Base-by-base conservation (phyloP, 1,140 invertebrate genomes). In the Drosophila teissieri region DNA sequence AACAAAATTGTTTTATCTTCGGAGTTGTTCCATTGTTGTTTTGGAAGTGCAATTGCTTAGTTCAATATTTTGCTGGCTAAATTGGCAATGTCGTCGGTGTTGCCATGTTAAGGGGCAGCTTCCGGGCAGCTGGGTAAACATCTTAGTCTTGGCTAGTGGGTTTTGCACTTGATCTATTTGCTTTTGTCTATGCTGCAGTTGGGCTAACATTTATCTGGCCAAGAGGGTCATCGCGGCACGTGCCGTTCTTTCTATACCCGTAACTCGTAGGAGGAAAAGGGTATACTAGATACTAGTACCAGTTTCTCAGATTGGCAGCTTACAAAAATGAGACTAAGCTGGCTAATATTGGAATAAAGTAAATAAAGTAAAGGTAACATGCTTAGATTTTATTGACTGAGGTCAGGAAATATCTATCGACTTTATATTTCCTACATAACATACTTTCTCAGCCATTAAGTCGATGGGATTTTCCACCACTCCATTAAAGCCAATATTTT, bases 71-170 rank as follows among this genome's bases (percentile, higher is more conserved):
- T 22, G 12, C 4, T 48, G 45, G 6, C 11, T 7, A 49, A 24
- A 46, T 14, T 22, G 15, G 10, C 22, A 40, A 5, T 19, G 0
- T 7, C 15, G 4, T 17, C n/a, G 39, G 10, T 39, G 17, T 48
- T 48, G 2, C 7, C 27, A 48, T 27, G 4, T 31, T 31, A 8
- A 10, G 22, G 10, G 15, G 40, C n/a, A n/a, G n/a, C n/a, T 19
- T 27, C n/a, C 7, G 10, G 15, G 11, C 48, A 49, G 24, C 48
- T 49, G 48, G 34, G 63, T 36, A 46, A 45, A 56, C 15, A 39
- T 56, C 19, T 15, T 51, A n/a, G 31, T 22, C 56, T n/a, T 36
- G 11, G 49, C 27, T 14, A 31, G 24, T 49, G 12, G 45, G 12
- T n/a, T 48, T 48, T n/a, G 45, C 22, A 27, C 22, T 48, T 48